These are phyloP conservation scores for Lydus trimaculatus DNA, from an alignment of 2,888 invertebrate genomes.

Conservation along the genomic window DNA sequence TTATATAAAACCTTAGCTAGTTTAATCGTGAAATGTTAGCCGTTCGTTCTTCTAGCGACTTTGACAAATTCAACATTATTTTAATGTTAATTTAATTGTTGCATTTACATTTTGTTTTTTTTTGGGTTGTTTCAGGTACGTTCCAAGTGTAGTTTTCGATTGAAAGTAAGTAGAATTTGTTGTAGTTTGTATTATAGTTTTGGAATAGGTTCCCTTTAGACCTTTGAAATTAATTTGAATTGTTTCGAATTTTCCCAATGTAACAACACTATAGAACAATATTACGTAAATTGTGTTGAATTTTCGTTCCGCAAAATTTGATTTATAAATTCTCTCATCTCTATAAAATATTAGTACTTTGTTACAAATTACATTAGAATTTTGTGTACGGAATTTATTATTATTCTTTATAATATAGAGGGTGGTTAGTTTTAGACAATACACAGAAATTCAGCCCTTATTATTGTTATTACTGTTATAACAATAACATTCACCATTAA, in stretches of 20 bases:
- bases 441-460: slow-evolving; percentile 15
- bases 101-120: not conserved
- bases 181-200: not conserved
- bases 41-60: not conserved
- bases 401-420: not conserved
- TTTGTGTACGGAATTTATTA: not conserved
- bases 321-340: not conserved
- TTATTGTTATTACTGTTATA: slow-evolving; percentile 18
- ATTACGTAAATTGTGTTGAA: not conserved
- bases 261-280: not conserved
- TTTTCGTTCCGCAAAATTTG: not conserved
- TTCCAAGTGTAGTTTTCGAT: not conserved
- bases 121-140: not conserved
- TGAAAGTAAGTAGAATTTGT: not conserved
- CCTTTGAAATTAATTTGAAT: slow-evolving; percentile 8
- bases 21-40: slow-evolving; percentile 7
- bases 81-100: not conserved
- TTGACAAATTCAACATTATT: not conserved
- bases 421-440: slow-evolving; percentile 11
- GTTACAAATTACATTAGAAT: not conserved
- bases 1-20: slow-evolving; percentile 10
- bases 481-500: slow-evolving; percentile 33
- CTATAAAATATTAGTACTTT: not conserved
- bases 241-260: not conserved
- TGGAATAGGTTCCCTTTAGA: not conserved